A percentile compares a stretch with the other conserved stretches of the same genome.
Conservation (phyloP, 2,797 vertebrate species). For the Hippopotamyrus pictus region DNA sequence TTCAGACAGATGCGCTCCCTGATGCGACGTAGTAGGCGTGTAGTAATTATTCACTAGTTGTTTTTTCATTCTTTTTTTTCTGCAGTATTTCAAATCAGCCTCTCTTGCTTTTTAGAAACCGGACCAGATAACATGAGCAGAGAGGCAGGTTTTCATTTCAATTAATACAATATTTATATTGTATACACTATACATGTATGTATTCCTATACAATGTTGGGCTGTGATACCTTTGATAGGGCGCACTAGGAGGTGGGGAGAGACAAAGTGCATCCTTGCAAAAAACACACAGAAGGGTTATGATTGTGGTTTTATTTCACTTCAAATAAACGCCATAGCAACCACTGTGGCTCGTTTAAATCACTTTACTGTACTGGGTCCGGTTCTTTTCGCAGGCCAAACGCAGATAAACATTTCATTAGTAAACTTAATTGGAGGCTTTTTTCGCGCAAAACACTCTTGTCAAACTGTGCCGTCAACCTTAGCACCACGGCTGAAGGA, state of each 20-base stretch:
- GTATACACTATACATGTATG: neutral
- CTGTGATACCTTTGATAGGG: neutral
- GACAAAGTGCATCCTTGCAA: neutral
- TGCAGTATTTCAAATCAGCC: neutral
- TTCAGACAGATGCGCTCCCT: neutral
- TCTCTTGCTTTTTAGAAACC: neutral
- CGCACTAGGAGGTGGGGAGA: neutral
- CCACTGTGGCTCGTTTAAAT: neutral
- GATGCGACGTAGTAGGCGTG: neutral
- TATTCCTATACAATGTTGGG: neutral
- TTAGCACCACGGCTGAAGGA: neutral
- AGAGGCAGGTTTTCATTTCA: neutral
- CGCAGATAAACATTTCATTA: slow-evolving; percentile 6
- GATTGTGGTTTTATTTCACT: neutral
- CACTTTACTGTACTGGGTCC: neutral
- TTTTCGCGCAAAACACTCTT: neutral
- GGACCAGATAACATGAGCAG: neutral
- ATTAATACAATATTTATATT: neutral
- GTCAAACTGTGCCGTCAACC: neutral
- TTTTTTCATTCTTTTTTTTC: neutral
- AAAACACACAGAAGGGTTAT: neutral
- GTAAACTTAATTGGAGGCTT: neutral
- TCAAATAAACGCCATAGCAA: neutral
- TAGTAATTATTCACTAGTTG: neutral
- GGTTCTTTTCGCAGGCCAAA: neutral